Conservation (phyloP, 2,888 invertebrate genomes). For the Drosophila testacea region DNA sequence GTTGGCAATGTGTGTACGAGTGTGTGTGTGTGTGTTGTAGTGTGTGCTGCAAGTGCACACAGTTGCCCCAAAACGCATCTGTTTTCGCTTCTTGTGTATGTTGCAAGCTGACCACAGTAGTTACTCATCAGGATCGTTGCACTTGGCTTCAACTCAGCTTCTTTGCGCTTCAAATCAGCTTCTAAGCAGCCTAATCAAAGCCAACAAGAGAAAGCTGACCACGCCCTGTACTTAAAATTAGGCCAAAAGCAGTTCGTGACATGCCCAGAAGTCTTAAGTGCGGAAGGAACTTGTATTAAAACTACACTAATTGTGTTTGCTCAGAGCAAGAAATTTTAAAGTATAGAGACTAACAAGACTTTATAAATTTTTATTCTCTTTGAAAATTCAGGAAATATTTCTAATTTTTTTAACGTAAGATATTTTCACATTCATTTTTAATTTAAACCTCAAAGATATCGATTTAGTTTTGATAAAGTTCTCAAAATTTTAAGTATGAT, state of each 20-base stretch:
- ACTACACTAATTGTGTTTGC: constrained; percentile 3
- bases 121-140: constrained; percentile 49
- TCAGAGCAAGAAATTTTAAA: background rate
- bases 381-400: too few relatives aligned
- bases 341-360: background rate
- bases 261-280: constrained; percentile 1
- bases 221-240: constrained; percentile 12
- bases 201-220: constrained; percentile 4
- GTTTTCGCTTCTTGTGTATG: constrained; percentile 12
- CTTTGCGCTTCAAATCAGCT: constrained; percentile 28
- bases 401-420: too few relatives aligned
- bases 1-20: constrained; percentile 18
- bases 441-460: too few relatives aligned
- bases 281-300: background rate
- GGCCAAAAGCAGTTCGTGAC: constrained; percentile 16
- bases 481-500: too few relatives aligned
- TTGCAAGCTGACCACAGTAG: constrained; percentile 25
- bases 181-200: constrained; percentile 43
- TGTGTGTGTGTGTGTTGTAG: constrained; percentile 11
- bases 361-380: too few relatives aligned
- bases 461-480: too few relatives aligned
- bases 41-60: constrained; percentile 43
- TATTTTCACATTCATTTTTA: too few relatives aligned
- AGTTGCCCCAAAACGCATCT: constrained; percentile 37
- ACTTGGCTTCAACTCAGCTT: constrained; percentile 13